These are phyloP conservation scores for Antheraea pernyi DNA, from an alignment of 1,140 invertebrate species.

Conservation along the genomic window DNA sequence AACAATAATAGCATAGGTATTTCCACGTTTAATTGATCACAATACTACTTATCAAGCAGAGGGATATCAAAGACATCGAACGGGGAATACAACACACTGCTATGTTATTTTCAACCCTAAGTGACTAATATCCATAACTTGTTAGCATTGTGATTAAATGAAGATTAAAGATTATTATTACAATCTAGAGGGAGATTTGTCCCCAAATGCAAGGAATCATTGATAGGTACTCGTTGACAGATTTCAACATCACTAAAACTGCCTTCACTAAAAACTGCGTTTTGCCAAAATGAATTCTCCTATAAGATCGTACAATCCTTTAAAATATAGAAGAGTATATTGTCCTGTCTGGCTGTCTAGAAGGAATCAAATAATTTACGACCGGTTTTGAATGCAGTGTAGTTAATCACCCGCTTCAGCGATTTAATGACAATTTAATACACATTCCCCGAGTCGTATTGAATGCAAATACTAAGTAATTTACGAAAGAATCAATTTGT, in stretches of 20 bases:
- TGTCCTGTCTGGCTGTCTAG: neutral
- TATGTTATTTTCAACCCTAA: too few relatives aligned
- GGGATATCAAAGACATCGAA: too few relatives aligned
- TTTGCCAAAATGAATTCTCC: too few relatives aligned
- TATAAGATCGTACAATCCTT: constrained; percentile 61
- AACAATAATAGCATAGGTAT: too few relatives aligned
- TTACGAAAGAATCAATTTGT: constrained; percentile 22
- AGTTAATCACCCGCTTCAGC: neutral
- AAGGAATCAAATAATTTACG: neutral
- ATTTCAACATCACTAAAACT: too few relatives aligned
- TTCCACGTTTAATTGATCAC: too few relatives aligned
- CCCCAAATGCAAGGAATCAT: neutral
- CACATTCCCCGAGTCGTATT: constrained; percentile 28
- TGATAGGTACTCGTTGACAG: too few relatives aligned
- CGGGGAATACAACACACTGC: too few relatives aligned
- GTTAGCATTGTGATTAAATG: neutral
- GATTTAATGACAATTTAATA: constrained; percentile 34
- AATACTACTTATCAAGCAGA: too few relatives aligned
- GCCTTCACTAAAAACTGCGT: constrained; percentile 88
- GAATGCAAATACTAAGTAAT: constrained; percentile 29
- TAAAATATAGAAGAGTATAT: neutral
- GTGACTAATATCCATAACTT: too few relatives aligned
- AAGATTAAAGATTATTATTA: neutral
- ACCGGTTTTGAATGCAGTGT: neutral
- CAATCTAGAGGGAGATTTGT: neutral